Evolutionary conservation across 37 sponge, comb jelly and placozoan species (phyloP).

Genomic region (Beroe ovata): DNA sequence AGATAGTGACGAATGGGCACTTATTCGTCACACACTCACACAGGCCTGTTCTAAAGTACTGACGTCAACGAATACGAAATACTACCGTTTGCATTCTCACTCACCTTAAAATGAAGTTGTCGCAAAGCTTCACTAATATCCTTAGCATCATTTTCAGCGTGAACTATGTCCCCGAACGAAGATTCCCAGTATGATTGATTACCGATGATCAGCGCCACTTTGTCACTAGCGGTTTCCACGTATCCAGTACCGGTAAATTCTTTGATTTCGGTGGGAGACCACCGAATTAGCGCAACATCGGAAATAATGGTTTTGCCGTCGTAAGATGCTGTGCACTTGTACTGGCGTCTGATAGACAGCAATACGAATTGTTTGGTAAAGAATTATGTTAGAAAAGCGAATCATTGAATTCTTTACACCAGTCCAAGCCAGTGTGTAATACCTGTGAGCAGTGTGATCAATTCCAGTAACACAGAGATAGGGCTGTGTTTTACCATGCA

Average conservation of each 20-base stretch:
- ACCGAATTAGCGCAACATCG: constrained; percentile 20
- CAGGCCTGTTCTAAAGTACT: no score
- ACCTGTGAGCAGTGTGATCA: constrained; percentile 45
- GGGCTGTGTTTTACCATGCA: constrained; percentile 40
- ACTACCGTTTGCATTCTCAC: no score
- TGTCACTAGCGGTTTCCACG: constrained; percentile 46
- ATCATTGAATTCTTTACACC: no score
- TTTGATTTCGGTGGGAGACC: not conserved
- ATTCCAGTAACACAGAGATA: constrained; percentile 8
- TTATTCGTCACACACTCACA: no score
- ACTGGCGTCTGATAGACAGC: constrained; percentile 27
- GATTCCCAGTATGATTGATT: constrained; percentile 80
- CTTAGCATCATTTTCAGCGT: constrained; percentile 55
- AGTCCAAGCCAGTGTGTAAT: no score
- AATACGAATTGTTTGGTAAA: no score
- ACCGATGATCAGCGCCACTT: constrained; percentile 88
- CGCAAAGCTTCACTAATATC: constrained; percentile 11
- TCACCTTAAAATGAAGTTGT: constrained; percentile 25
- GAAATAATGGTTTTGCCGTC: constrained; percentile 13
- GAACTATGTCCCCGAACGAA: constrained; percentile 64
- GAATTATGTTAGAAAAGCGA: no score
- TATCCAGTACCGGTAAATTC: constrained; percentile 8
- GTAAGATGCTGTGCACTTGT: constrained; percentile 5
- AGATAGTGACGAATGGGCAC: no score
- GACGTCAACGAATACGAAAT: no score